Percentiles rank a stretch among this genome's conserved stretches.
These are phyloP conservation scores for Zosterops hypoxanthus DNA, from an alignment of 2,113 vertebrate species.

Conservation along the genomic window DNA sequence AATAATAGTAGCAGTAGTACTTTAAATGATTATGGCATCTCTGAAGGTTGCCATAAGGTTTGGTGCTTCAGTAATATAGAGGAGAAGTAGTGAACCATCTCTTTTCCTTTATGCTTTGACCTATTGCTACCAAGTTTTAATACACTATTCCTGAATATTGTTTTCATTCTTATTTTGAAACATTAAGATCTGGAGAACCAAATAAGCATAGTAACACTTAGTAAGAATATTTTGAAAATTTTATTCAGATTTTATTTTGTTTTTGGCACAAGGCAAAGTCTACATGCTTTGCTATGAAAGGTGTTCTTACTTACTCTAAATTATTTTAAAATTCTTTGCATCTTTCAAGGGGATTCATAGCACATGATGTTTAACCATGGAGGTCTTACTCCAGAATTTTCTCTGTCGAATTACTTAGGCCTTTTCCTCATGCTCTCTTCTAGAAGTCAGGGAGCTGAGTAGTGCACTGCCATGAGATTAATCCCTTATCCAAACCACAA, in stretches of 20 bases:
- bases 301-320: background rate
- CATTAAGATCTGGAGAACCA: background rate
- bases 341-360: background rate
- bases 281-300: background rate
- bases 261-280: background rate
- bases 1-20: background rate
- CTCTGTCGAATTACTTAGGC: background rate
- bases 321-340: background rate
- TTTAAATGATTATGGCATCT: background rate
- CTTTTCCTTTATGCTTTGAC: background rate
- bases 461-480: background rate
- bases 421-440: background rate
- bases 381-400: background rate
- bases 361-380: fast-evolving
- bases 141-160: background rate
- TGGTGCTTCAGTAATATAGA: background rate
- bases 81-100: background rate
- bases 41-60: background rate
- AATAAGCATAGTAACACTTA: background rate
- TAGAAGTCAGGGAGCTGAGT: background rate
- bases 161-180: background rate
- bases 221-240: background rate
- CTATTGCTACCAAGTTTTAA: background rate
- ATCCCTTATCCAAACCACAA: background rate
- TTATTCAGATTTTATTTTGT: background rate